These are phyloP conservation scores for Pantherophis vulpinus DNA, from an alignment of 2,797 vertebrate species.

Conservation along the genomic window DNA sequence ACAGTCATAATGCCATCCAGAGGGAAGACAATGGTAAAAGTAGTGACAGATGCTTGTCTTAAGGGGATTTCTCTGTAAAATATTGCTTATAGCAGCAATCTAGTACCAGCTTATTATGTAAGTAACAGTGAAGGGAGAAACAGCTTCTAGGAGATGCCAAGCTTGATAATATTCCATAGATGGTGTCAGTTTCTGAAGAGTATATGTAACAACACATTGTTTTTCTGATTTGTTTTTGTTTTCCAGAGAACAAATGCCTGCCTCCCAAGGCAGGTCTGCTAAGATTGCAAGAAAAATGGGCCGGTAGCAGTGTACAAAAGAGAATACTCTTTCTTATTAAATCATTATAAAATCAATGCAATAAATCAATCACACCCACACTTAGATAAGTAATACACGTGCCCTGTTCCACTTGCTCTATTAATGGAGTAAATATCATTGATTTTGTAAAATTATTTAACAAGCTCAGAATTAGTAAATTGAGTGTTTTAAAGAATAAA, in stretches of 20 bases:
- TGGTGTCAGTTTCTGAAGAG: slow-evolving; percentile 47
- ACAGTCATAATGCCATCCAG: slow-evolving; percentile 54
- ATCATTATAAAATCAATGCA: not conserved
- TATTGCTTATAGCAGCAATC: slow-evolving; percentile 63
- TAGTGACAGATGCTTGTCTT: slow-evolving; percentile 64
- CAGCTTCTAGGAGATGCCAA: slow-evolving; percentile 56
- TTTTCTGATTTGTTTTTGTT: slow-evolving; percentile 30
- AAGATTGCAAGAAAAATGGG: slow-evolving; percentile 36
- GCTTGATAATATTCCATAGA: slow-evolving; percentile 56
- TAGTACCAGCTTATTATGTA: slow-evolving; percentile 52
- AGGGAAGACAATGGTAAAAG: slow-evolving; percentile 48
- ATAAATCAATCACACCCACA: not conserved
- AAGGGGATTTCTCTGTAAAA: slow-evolving; percentile 61
- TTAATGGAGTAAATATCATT: not conserved
- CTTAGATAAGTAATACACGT: not conserved
- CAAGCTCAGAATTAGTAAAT: not conserved
- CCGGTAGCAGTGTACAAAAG: slow-evolving; percentile 21
- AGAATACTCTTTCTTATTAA: not conserved
- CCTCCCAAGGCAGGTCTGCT: slow-evolving; percentile 23
- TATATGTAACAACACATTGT: slow-evolving; percentile 46
- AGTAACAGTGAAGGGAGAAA: slow-evolving; percentile 61
- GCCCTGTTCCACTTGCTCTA: not conserved
- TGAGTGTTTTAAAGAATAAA: not conserved
- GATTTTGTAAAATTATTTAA: not conserved
- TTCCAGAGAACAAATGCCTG: slow-evolving; percentile 20